Evolutionary conservation across 2,888 invertebrate genomes (phyloP), one percentile per base, ranked within the genome.

Genomic region (Aphodius sticticus): DNA sequence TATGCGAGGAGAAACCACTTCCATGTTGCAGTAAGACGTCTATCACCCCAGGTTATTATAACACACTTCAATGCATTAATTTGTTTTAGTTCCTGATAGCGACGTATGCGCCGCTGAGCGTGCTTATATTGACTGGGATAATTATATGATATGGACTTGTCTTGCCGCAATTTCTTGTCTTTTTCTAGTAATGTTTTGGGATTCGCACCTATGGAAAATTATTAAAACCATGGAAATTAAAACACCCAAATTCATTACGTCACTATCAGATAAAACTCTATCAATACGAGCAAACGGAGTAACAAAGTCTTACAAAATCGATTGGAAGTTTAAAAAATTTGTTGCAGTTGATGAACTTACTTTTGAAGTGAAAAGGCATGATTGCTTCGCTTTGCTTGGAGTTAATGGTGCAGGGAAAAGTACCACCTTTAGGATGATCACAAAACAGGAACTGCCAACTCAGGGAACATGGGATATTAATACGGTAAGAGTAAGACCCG

Each of bases 401-500:
- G 94, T 95, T n/a, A 96, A 96, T 87, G 96, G 96, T 14, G 96
- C 96, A 0, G 96, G 96, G 6, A 96, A 96, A 88, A 94, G 95
- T 0, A 94, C 94, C 4, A 96, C 96, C 0, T 97, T 97, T 88
- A 93, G 94, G 87, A 95, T 96, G 93, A 89, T 97, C 77, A 95
- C 96, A 0, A 94, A 94, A 0, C 94, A 94, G 85, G 83, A 82
- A 75, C 71, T 78, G 72, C 80, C 82, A 7, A 82, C 80, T 9
- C 16, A 15, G 3, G 85, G 85, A 1, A 79, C 78, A 12, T 80
- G 72, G 15, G 16, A 79, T 53, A 12, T 53, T 3, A 37, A 35
- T n/a, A 70, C 37, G 12, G 78, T 70, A 36, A 79, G 69, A 26
- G 26, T 26, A 26, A 26, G 26, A 26, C 26, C 26, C 26, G 26